Percentiles rank a stretch among this genome's conserved stretches.
Conservation (phyloP, 2,113 vertebrate species). For the Podilymbus podiceps region DNA sequence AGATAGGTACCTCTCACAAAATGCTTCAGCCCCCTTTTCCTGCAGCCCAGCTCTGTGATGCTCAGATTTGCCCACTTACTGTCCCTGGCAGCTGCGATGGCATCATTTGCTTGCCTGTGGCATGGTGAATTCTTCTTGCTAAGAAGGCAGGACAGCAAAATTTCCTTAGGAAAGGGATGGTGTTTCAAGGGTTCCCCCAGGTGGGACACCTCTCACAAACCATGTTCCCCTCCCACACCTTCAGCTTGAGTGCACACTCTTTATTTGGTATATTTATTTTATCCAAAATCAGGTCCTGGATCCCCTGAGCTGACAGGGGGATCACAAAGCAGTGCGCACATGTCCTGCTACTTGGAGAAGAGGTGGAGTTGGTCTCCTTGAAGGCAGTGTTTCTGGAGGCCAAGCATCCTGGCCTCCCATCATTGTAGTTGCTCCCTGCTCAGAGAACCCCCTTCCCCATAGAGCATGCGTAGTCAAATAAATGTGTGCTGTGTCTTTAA, state of each 20-base stretch:
- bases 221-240: neutral
- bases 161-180: neutral
- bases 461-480: no score
- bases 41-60: neutral
- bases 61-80: neutral
- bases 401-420: neutral
- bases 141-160: neutral
- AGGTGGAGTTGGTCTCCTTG: neutral
- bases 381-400: no score
- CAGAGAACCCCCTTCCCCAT: no score
- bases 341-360: neutral
- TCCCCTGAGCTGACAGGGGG: neutral
- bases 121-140: neutral
- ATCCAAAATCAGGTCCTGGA: neutral
- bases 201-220: neutral
- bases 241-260: neutral
- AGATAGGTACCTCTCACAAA: neutral
- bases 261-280: neutral
- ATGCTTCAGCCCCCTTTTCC: neutral
- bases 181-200: neutral
- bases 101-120: neutral
- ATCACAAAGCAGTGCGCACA: neutral
- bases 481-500: no score
- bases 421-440: no score
- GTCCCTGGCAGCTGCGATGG: neutral